phyloP scores from a whole-genome alignment of 2,797 vertebrate genomes.

The Sebastes jordani region DNA sequence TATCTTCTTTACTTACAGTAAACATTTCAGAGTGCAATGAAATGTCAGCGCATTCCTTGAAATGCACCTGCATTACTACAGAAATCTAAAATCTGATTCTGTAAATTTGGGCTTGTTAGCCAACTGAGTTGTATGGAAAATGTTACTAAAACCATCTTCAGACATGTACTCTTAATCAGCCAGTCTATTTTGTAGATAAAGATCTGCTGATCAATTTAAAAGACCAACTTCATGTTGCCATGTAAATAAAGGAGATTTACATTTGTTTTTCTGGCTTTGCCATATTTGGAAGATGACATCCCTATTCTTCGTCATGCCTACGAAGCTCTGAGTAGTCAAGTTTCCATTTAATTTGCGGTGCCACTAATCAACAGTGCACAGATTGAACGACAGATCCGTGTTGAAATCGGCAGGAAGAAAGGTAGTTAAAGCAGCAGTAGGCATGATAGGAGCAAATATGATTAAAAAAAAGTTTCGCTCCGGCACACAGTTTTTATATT shows the following conservation, averaged over 20 bases:
- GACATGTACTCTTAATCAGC: neutral
- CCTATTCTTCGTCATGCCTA: neutral
- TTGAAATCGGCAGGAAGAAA: too few species aligned
- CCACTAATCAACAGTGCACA: too few species aligned
- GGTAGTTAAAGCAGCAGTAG: too few species aligned
- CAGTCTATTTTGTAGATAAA: neutral
- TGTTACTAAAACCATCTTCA: neutral
- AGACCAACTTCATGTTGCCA: neutral
- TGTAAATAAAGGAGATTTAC: too few species aligned
- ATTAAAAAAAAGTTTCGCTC: too few species aligned
- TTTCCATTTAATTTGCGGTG: too few species aligned
- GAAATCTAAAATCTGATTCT: neutral
- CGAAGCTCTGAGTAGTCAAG: neutral
- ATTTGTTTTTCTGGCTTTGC: neutral
- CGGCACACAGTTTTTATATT: too few species aligned
- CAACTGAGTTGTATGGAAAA: neutral
- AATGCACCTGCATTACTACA: neutral
- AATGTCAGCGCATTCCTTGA: neutral
- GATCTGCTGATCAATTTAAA: neutral
- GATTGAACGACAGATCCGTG: too few species aligned
- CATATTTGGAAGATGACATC: neutral
- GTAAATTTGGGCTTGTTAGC: neutral
- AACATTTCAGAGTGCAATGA: neutral
- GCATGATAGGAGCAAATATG: too few species aligned
- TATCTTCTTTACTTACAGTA: too few species aligned